Evolutionary conservation across 2,888 invertebrate species (phyloP).

Genomic region (Hipparchia semele): DNA sequence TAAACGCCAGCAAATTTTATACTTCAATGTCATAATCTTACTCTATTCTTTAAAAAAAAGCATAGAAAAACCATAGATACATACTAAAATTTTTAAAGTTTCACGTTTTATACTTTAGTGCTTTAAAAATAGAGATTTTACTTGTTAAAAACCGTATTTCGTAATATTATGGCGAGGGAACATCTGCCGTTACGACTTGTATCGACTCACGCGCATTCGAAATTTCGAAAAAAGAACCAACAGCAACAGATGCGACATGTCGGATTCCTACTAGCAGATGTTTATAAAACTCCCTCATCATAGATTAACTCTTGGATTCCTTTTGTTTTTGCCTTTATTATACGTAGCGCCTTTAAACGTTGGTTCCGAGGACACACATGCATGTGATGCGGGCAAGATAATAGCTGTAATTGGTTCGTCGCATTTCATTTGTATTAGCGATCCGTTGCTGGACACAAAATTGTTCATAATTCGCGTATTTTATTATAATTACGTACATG

Average conservation of each 20-base stretch:
- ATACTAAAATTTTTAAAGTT: background rate
- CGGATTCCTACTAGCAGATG: conserved; percentile 80
- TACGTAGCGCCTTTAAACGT: conserved; percentile 72
- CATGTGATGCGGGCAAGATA: conserved; percentile 68
- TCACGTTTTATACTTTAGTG: conserved; percentile 40
- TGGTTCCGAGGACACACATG: conserved; percentile 50
- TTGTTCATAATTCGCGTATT: conserved; percentile 25
- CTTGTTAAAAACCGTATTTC: conserved; percentile 34
- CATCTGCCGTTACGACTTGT: conserved; percentile 72
- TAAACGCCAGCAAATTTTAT: conserved; percentile 73
- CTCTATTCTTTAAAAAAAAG: conserved; percentile 44
- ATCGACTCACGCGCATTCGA: conserved; percentile 76
- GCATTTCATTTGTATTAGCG: conserved; percentile 34
- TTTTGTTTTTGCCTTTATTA: conserved; percentile 72
- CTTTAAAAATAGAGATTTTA: conserved; percentile 41
- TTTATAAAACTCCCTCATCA: conserved; percentile 78
- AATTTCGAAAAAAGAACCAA: conserved; percentile 69
- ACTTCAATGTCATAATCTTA: conserved; percentile 78
- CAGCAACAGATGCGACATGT: conserved; percentile 79
- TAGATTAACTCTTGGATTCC: conserved; percentile 73
- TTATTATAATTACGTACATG: conserved; percentile 27
- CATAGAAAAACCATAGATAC: conserved; percentile 27
- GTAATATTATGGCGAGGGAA: conserved; percentile 46
- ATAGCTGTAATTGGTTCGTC: conserved; percentile 59
- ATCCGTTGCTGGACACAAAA: conserved; percentile 19